A percentile compares a stretch with the other conserved stretches of the same genome.
phyloP scores from a whole-genome alignment of 23 tunicate genomes.

The Styela plicata region DNA sequence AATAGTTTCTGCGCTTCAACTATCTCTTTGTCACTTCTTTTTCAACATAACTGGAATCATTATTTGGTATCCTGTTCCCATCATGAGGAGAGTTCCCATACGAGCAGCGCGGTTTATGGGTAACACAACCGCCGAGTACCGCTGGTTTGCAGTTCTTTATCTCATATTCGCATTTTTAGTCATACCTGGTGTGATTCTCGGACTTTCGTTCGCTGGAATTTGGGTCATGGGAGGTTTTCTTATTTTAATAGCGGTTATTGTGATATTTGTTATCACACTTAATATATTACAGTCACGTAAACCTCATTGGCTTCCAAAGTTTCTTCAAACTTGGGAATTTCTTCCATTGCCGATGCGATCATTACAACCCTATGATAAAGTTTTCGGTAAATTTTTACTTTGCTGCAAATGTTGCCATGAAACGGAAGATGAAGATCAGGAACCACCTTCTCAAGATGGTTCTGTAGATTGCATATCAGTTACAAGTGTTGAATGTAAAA shows the following conservation, averaged over 20 bases:
- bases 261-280: slow-evolving; percentile 39
- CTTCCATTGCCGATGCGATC: slow-evolving; percentile 76
- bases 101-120: slow-evolving; percentile 64
- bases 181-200: slow-evolving; percentile 56
- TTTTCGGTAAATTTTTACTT: slow-evolving; percentile 30
- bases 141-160: slow-evolving; percentile 85
- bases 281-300: slow-evolving; percentile 59
- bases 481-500: background rate
- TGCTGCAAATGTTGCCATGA: slow-evolving; percentile 69
- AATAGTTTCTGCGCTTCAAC: slow-evolving; percentile 38
- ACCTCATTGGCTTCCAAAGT: slow-evolving; percentile 61
- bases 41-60: slow-evolving; percentile 81
- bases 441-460: background rate
- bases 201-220: slow-evolving; percentile 47
- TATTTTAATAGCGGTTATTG: slow-evolving; percentile 28
- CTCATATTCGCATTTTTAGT: slow-evolving; percentile 50
- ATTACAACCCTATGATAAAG: slow-evolving; percentile 65
- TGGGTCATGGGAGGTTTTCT: slow-evolving; percentile 54
- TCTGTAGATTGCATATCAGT: background rate
- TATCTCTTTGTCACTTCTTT: slow-evolving; percentile 78
- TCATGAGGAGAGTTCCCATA: slow-evolving; percentile 65
- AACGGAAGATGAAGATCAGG: background rate
- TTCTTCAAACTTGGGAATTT: slow-evolving; percentile 66
- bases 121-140: slow-evolving; percentile 76
- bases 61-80: slow-evolving; percentile 82